Evolutionary conservation across 2,888 invertebrate species (phyloP), one percentile per base, ranked within the genome.

Genomic region (Agriopis marginaria): DNA sequence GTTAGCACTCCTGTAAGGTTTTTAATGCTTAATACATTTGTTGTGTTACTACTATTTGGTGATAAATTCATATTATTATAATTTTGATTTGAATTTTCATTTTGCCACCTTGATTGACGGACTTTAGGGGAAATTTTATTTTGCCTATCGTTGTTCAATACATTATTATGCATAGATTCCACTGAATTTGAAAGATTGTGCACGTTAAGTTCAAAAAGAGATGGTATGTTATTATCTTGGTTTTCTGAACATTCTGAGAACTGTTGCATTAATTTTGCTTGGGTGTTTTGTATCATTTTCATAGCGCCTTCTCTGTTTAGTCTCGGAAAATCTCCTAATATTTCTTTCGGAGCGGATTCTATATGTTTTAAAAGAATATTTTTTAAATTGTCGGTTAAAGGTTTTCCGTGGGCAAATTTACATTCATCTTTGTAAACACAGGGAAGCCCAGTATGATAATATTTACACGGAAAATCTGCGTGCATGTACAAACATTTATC

Each of bases 401-500:
- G 97, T 80, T 96, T 96, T 23, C 96, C 97, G 88, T 99, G 99
- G 42, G 98, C 98, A 90, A 99, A 99, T 90, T 98, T 98, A 93
- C 99, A 99, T 72, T 97, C 96, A n/a, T 97, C 97, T 83, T 96
- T 96, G 61, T 95, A 95, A 75, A 96, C 95, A 89, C 99, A 99
- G 66, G 97, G 96, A 89, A 97, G 95, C 74, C 99, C 99, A 63
- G 98, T 97, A 87, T 99, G 99, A 91, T 97, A 99, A 93, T 97
- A 99, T 95, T 99, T 99, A 93, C 99, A 99, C 17, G 99, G 99
- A 89, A 99, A 99, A 89, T 99, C 99, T 82, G 97, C 96, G 93
- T 99, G 99, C 97, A 99, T 97, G 86, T 98, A 99, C 23, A 98
- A 95, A 93, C 99, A 99, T 90, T 98, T 98, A 80, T 98, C 98